phyloP scores from a whole-genome alignment of 1,140 invertebrate genomes.

The Drosophila athabasca region DNA sequence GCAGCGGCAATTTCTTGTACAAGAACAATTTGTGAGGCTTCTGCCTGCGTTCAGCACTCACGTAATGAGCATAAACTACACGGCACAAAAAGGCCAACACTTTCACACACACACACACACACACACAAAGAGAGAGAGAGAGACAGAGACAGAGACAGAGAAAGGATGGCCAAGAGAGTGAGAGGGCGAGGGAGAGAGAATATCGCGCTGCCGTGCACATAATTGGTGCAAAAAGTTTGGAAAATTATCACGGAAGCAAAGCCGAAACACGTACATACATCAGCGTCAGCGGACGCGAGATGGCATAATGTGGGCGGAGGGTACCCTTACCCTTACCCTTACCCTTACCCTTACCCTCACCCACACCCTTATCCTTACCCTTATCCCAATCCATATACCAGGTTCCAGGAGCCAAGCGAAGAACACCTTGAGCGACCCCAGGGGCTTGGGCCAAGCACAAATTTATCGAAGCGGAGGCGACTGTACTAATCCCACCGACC shows the following conservation, averaged over 20 bases:
- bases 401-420: conserved; percentile 4
- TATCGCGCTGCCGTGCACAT: conserved; percentile 75
- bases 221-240: conserved; percentile 79
- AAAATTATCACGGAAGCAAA: conserved; percentile 80
- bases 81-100: conserved; percentile 60
- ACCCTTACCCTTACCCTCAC: conserved; percentile 2
- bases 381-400: neutral
- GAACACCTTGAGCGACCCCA: conserved; percentile 39
- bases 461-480: conserved; percentile 70
- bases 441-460: conserved; percentile 28
- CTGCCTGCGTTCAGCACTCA: conserved; percentile 70
- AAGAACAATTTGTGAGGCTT: conserved; percentile 73
- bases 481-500: conserved; percentile 72
- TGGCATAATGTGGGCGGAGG: conserved; percentile 64
- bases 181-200: conserved; percentile 50
- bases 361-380: neutral
- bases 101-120: conserved; percentile 12
- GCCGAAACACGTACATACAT: conserved; percentile 78
- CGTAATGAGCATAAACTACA: conserved; percentile 81
- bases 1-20: conserved; percentile 71
- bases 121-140: conserved; percentile 9
- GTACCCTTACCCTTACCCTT: conserved; percentile 14
- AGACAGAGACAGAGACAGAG: neutral
- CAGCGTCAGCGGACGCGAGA: conserved; percentile 70
- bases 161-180: conserved; percentile 12